Base-by-base conservation (phyloP, 2,797 vertebrate genomes). In the Rhynchonycteris naso region DNA sequence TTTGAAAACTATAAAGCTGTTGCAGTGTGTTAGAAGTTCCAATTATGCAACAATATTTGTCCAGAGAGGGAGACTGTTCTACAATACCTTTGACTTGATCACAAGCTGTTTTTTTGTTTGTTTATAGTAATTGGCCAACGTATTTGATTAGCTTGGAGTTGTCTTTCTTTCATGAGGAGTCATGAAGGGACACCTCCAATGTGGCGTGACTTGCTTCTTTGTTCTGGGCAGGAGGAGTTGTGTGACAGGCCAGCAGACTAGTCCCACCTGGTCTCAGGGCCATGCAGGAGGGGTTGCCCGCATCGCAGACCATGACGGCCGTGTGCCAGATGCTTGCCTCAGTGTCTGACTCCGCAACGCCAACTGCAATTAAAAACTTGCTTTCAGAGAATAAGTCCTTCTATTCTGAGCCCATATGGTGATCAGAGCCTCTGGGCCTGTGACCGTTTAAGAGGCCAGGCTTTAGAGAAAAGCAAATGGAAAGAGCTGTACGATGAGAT, bases 351-450 rank as follows among this genome's bases (percentile, higher is more conserved):
- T 96, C 93, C 35, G 87, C 94, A 96, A 93, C 81, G 91, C 95
- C 95, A 92, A 81, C 71, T 96, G 89, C 91, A 94, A 96, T 86
- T 92, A 94, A 97, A 97, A 95, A 71, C 75, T 65, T 91, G 82
- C 92, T 95, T 95, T 94, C 58, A 43, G 63, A 88, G 92, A 95
- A 83, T 28, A 78, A 72, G 92, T 61, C 92, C 95, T 96, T 95
- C 96, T 72, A 21, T 95, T 80, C 69, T 0, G 1, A 54, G 68
- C 28, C 93, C 95, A 96, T 96, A 93, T 96, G 96, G 91, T 43
- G 65, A 80, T 68, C 84, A 38, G 89, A 54, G 71, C 90, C 94
- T 86, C 88, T 68, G 93, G 88, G 96, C 52, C 85, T 71, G 18
- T 10, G 52, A 63, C 91, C 30, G 1, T 85, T 65, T 87, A 90